Evolutionary conservation across 2,797 vertebrate genomes (phyloP).

Genomic region (Micropoecilia bifurca): DNA sequence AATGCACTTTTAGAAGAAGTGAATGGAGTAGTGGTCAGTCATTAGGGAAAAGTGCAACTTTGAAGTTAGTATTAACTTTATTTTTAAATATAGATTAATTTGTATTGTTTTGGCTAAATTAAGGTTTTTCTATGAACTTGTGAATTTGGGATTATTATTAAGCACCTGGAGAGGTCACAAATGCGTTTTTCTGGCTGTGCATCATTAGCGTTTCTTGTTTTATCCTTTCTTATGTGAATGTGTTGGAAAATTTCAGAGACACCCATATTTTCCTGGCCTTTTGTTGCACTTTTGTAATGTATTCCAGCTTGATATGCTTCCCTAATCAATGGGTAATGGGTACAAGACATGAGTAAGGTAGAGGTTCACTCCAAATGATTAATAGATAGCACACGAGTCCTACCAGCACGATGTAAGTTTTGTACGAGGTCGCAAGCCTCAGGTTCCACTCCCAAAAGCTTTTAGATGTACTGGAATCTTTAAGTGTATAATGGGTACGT

Average conservation of each 20-base stretch:
- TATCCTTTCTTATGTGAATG: neutral
- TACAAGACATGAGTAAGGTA: neutral
- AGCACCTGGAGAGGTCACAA: neutral
- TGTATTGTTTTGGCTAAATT: neutral
- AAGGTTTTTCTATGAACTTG: neutral
- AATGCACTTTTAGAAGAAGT: neutral
- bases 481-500: neutral
- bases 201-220: neutral
- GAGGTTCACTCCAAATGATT: neutral
- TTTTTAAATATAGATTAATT: neutral
- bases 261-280: neutral
- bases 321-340: neutral
- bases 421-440: neutral
- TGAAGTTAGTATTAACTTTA: neutral
- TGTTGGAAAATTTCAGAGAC: neutral
- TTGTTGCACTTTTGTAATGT: neutral
- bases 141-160: neutral
- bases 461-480: neutral
- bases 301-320: neutral
- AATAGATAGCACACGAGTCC: neutral
- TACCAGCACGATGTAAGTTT: neutral
- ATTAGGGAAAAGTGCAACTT: neutral
- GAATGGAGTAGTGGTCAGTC: neutral
- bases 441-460: neutral
- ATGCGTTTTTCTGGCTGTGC: neutral